Evolutionary conservation across 2,113 vertebrate species (phyloP).

Genomic region (Cottus gobio): DNA sequence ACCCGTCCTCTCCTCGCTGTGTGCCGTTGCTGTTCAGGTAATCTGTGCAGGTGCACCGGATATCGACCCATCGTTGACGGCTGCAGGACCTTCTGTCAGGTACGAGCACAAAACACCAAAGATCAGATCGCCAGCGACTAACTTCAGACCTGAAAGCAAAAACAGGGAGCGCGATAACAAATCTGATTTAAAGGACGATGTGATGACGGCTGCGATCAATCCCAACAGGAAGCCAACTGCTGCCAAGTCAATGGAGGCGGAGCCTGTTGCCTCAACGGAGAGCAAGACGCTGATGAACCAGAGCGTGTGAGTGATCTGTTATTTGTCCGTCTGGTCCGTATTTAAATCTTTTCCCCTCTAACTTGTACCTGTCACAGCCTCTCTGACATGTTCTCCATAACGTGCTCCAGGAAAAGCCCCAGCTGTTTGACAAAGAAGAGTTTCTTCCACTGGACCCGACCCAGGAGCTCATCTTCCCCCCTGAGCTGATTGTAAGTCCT

Average conservation of each 20-base stretch:
- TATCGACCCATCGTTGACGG: constrained; percentile 90
- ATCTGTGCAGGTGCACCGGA: constrained; percentile 89
- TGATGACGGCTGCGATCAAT: neutral
- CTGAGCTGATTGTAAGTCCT: constrained; percentile 85
- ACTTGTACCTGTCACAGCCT: neutral
- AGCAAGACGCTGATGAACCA: neutral
- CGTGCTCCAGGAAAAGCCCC: constrained; percentile 60
- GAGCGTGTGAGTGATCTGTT: constrained; percentile 27
- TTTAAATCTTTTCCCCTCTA: too few relatives aligned
- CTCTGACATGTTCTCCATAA: neutral
- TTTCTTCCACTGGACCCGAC: constrained; percentile 84
- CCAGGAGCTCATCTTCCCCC: constrained; percentile 90
- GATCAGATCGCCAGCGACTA: neutral
- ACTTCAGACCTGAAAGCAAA: neutral
- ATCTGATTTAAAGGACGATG: neutral
- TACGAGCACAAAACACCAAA: constrained; percentile 44
- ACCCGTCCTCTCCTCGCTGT: neutral
- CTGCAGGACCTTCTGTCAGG: constrained; percentile 85
- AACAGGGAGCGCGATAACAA: neutral
- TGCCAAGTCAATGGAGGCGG: constrained; percentile 74
- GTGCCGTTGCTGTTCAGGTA: constrained; percentile 78
- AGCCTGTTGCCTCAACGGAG: constrained; percentile 74
- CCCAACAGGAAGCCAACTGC: constrained; percentile 76
- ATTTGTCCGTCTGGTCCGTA: too few relatives aligned
- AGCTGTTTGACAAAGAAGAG: constrained; percentile 80